Evolutionary conservation across 1,140 invertebrate species (phyloP).

Genomic region (Grapholita molesta): DNA sequence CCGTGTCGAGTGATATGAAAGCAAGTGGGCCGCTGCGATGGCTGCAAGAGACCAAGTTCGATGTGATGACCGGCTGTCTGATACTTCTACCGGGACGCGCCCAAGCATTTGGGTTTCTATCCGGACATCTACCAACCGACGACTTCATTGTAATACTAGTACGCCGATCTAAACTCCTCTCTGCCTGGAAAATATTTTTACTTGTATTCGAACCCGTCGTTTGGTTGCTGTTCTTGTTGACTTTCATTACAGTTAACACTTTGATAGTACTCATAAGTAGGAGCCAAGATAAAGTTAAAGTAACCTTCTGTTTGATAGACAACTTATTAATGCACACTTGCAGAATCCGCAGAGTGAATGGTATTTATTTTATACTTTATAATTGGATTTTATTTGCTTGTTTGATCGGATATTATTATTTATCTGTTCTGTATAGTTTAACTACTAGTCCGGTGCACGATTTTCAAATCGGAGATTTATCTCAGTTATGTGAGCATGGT

Average conservation of each 20-base stretch:
- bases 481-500: slow-evolving; percentile 19
- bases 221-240: slow-evolving; percentile 41
- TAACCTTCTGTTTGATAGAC: slow-evolving; percentile 40
- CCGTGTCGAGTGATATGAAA: slow-evolving; percentile 30
- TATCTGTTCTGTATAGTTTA: slow-evolving; percentile 28
- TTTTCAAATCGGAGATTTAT: slow-evolving; percentile 25
- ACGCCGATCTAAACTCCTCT: slow-evolving; percentile 33
- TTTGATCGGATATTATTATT: slow-evolving; percentile 26
- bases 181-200: slow-evolving; percentile 40
- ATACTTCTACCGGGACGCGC: slow-evolving; percentile 37
- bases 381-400: slow-evolving; percentile 33
- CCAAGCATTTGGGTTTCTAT: slow-evolving; percentile 39
- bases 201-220: slow-evolving; percentile 43
- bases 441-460: slow-evolving; percentile 20
- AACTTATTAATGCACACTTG: slow-evolving; percentile 34
- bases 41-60: slow-evolving; percentile 36
- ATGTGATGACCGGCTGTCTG: slow-evolving; percentile 47
- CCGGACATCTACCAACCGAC: slow-evolving; percentile 31
- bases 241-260: slow-evolving; percentile 33
- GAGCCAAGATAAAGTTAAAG: slow-evolving; percentile 32
- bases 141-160: slow-evolving; percentile 47
- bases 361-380: slow-evolving; percentile 15
- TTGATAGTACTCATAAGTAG: slow-evolving; percentile 32
- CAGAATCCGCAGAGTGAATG: not conserved
- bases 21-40: slow-evolving; percentile 33